Base-by-base conservation (phyloP, 2,797 vertebrate species). In the Pangasius larnaudii region DNA sequence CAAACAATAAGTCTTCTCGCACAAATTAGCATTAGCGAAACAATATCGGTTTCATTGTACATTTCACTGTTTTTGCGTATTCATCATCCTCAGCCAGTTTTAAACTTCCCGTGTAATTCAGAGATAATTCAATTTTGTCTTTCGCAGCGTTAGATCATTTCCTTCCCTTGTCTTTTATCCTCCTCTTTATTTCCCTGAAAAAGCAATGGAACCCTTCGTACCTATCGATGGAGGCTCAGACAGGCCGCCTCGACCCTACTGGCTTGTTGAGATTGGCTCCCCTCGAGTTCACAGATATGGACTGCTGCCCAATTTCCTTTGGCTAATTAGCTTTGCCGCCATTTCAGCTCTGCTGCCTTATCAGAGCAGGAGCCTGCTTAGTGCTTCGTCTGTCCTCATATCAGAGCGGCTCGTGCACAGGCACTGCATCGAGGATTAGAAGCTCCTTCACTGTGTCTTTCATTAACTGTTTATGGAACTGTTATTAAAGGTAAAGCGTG, bases 261-360 rank as follows among this genome's bases (percentile, higher is more conserved):
- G 78, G 42, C 84, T 86, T 1, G 2, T 36, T 33, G 89, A 95
- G 93, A 94, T 90, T 84, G 75, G 87, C 51, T 53, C 65, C 78
- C 81, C 81, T 90, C 79, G 75, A 89, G 83, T 85, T 85, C 27
- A 16, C 93, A 90, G 95, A 95, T 96, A 95, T 95, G 94, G 94
- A 95, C 91, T 82, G 89, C 85, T 86, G 92, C 94, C 95, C 94
- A 95, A 95, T 95, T 95, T 95, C 94, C 94, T 94, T 94, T 90
- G 94, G 95, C 93, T 96, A 96, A 96, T 96, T 96, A 96, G 92
- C 92, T 95, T 94, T 94, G 94, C 94, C 92, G 93, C 93, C 92
- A 87, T 89, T 94, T 90, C 90, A 85, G 93, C 92, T 88, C 92
- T 90, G 18, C 93, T 92, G 91, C 92, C 93, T 95, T 96, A 96